A percentile compares a stretch with the other conserved stretches of the same genome.
Conservation (phyloP, 1,140 invertebrate genomes). For the Caligus rogercresseyi region DNA sequence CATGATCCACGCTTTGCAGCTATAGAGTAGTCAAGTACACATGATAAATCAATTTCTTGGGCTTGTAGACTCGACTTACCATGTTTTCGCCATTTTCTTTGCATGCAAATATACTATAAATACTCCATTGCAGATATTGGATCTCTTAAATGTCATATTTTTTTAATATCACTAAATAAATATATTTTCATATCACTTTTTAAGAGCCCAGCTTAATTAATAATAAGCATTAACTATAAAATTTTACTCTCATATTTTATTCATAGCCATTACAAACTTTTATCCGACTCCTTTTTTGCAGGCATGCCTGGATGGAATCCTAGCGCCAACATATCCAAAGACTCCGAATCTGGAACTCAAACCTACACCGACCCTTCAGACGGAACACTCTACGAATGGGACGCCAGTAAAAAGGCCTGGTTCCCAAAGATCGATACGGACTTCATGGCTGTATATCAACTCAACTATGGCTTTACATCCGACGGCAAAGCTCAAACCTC, state of each 20-base stretch:
- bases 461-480: slow-evolving; percentile 72
- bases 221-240: neutral
- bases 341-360: slow-evolving; percentile 37
- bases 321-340: neutral
- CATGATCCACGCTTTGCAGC: too few relatives aligned
- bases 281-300: neutral
- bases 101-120: too few relatives aligned
- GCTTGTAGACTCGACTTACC: too few relatives aligned
- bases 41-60: too few relatives aligned
- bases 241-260: neutral
- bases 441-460: slow-evolving; percentile 85
- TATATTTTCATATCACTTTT: too few relatives aligned
- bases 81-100: too few relatives aligned
- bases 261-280: neutral
- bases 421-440: slow-evolving; percentile 88
- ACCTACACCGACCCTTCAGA: slow-evolving; percentile 64
- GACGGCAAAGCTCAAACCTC: slow-evolving; percentile 27
- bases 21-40: too few relatives aligned
- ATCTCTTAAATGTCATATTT: neutral
- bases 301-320: neutral
- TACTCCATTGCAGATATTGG: too few relatives aligned
- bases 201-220: too few relatives aligned
- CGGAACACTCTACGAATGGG: slow-evolving; percentile 78
- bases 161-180: neutral
- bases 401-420: slow-evolving; percentile 72